Base-by-base conservation (phyloP, 2,888 invertebrate species). In the Macaria liturata region DNA sequence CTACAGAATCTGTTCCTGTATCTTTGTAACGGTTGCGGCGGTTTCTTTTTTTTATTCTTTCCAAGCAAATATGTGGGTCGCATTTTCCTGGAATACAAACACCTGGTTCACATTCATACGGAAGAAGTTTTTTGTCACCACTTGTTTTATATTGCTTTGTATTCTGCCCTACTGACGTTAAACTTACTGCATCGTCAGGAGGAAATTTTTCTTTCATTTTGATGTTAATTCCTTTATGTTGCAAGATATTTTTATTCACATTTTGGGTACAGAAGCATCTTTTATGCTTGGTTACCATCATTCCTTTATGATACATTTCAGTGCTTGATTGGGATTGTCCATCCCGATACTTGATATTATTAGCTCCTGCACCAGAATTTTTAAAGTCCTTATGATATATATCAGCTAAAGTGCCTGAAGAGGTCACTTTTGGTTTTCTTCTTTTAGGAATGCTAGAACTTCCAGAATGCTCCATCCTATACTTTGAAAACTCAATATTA, bases 81-180 rank as follows among this genome's bases (percentile, higher is more conserved):
- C 81, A 81, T 57, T 69, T 50, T n/a, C 71, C 73, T 7, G 80
- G 80, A 20, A 74, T 63, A 61, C 80, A 81, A 42, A 74, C 56
- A 32, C 71, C 71, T 47, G 79, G 76, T 59, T 79, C 75, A 64
- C 80, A 81, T 62, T 81, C 76, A 62, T 75, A 70, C n/a, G 76
- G 71, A 32, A 65, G 58, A 51, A 74, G 56, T 4, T 45, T 20
- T 42, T n/a, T 5, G n/a, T 42, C 9, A 45, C 7, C 31, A 30
- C 8, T 20, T 8, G 8, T 31, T 34, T 32, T 47, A n/a, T 31
- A 20, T 32, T 59, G 42, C 31, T 54, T 56, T 30, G 50, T 55
- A 20, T 53, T 53, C 20, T 53, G 53, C 37, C 40, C 53, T 9
- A 1, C 32, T 7, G 39, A 42, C 5, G 9, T 20, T 20, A 47